A percentile compares a stretch with the other conserved stretches of the same genome.
These are phyloP conservation scores for Anodontia alba DNA, from an alignment of 2,888 invertebrate species.

Conservation along the genomic window DNA sequence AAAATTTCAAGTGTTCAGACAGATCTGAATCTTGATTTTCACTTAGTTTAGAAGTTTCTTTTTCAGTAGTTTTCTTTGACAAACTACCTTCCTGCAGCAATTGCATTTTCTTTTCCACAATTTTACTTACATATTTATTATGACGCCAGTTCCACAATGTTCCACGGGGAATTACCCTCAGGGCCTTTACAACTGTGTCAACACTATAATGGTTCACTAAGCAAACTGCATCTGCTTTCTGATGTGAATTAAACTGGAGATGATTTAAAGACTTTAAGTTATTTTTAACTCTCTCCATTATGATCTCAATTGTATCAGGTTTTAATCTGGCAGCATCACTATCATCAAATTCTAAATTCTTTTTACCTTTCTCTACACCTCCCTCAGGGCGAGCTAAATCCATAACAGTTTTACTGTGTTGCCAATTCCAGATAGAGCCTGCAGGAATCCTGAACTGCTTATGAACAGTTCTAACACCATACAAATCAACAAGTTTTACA, in stretches of 20 bases:
- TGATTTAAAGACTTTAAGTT: conserved; percentile 39
- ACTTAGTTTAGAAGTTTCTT: conserved; percentile 4
- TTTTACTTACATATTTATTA: conserved; percentile 37
- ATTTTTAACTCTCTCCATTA: conserved; percentile 43
- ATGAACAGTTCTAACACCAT: conserved; percentile 57
- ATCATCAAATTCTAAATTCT: conserved; percentile 28
- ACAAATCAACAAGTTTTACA: conserved; percentile 55
- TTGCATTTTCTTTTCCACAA: conserved; percentile 35
- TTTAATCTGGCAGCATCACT: background rate
- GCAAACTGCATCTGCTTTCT: conserved; percentile 55
- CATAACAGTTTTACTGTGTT: conserved; percentile 45
- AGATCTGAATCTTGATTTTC: background rate
- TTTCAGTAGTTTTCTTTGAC: conserved; percentile 11
- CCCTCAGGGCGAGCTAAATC: conserved; percentile 8
- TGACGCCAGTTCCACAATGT: conserved; percentile 61
- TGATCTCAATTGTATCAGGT: conserved; percentile 42
- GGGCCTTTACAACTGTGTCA: conserved; percentile 48
- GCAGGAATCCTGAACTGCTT: conserved; percentile 55
- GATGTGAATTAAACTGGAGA: conserved; percentile 38
- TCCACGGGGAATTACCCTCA: conserved; percentile 53
- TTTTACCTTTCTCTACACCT: background rate
- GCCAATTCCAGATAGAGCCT: conserved; percentile 61
- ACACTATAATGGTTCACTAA: conserved; percentile 55
- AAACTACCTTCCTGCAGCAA: background rate
- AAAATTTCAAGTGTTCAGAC: background rate